phyloP scores from a whole-genome alignment of 2,888 invertebrate genomes.

The Meta bourneti region DNA sequence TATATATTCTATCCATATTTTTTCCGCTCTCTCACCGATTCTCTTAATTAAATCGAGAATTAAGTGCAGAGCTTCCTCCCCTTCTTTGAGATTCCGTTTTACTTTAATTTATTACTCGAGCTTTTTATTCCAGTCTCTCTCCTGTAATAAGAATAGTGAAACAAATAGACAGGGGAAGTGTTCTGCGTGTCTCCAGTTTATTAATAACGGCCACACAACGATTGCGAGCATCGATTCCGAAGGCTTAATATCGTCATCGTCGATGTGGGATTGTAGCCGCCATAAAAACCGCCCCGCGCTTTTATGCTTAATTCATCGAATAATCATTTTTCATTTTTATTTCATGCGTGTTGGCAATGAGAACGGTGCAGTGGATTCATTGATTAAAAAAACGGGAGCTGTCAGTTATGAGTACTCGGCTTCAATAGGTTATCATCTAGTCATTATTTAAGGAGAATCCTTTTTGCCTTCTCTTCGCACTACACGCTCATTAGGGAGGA shows the following conservation, averaged over 20 bases:
- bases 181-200: conserved; percentile 58
- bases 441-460: not conserved
- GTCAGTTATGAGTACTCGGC: not conserved
- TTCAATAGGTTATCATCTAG: not conserved
- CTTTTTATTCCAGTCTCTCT: not conserved
- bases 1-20: conserved; percentile 74
- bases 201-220: conserved; percentile 72
- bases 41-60: conserved; percentile 75
- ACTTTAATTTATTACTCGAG: conserved; percentile 6
- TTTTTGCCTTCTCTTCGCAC: not conserved
- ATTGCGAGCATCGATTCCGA: conserved; percentile 55
- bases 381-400: not conserved
- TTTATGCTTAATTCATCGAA: conserved; percentile 73
- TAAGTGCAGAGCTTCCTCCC: conserved; percentile 56
- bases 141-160: conserved; percentile 37
- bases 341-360: conserved; percentile 29
- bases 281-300: conserved; percentile 42
- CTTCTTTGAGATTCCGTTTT: conserved; percentile 35
- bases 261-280: conserved; percentile 9
- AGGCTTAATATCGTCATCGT: conserved; percentile 54
- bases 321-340: conserved; percentile 75
- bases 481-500: no score
- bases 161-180: conserved; percentile 47
- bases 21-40: conserved; percentile 45
- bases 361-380: not conserved